Conservation (phyloP, 2,888 invertebrate genomes). For the Belgica antarctica region DNA sequence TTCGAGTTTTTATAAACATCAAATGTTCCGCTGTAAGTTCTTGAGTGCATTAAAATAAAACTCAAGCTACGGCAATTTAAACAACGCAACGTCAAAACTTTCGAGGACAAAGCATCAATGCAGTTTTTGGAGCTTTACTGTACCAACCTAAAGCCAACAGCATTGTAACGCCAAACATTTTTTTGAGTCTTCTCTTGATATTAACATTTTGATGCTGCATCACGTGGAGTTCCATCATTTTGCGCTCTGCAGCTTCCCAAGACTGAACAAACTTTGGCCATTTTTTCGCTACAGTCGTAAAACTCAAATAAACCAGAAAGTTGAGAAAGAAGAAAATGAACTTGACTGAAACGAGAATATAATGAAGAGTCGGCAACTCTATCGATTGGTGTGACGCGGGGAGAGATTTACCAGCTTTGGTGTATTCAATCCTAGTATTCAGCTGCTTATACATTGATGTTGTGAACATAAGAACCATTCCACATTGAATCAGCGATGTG, state of each 20-base stretch:
- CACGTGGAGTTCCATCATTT: conserved; percentile 26
- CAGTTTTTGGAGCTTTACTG: too few relatives aligned
- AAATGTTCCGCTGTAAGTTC: too few relatives aligned
- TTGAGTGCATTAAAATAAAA: too few relatives aligned
- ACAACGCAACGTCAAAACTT: too few relatives aligned
- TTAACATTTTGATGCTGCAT: conserved; percentile 31
- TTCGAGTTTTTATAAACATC: background rate
- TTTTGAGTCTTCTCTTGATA: conserved; percentile 25
- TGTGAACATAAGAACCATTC: conserved; percentile 35
- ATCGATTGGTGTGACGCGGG: background rate
- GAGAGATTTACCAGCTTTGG: conserved; percentile 35
- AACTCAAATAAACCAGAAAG: conserved; percentile 41
- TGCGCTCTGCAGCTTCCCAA: conserved; percentile 27
- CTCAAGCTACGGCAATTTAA: too few relatives aligned
- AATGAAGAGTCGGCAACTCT: background rate
- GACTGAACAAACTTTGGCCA: conserved; percentile 32
- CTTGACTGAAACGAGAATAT: conserved; percentile 16
- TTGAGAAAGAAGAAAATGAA: conserved; percentile 42
- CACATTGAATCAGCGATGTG: conserved; percentile 31
- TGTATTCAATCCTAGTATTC: conserved; percentile 36
- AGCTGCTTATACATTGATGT: conserved; percentile 39
- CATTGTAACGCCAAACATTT: conserved; percentile 33
- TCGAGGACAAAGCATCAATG: too few relatives aligned
- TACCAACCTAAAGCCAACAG: conserved; percentile 31
- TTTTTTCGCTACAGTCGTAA: conserved; percentile 26